Evolutionary conservation across 2,113 vertebrate genomes (phyloP), one percentile per base, ranked within the genome.

Genomic region (Phaethornis superciliosus): DNA sequence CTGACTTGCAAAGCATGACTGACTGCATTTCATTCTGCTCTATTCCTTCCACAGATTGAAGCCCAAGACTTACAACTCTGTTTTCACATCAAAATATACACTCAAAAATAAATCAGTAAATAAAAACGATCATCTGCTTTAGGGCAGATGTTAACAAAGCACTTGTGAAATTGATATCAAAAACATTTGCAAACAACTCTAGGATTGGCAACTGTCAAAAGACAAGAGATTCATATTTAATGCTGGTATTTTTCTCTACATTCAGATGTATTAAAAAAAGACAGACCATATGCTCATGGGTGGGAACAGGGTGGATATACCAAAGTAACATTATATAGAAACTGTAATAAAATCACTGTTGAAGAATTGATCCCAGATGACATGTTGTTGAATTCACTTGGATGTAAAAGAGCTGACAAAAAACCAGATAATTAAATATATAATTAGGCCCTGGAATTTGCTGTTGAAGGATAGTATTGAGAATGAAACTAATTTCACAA

Each of bases 1-100:
- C n/a, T n/a, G n/a, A n/a, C n/a, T n/a, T n/a, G 95, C 74, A 92
- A 96, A 96, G 95, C 55, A 19, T 96, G 92, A 95, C 92, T 95
- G 96, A 84, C 93, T 96, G 93, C 46, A 23, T 86, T 97, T 95
- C 76, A 79, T 89, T 96, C 82, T 81, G 77, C 71, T 89, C 83
- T 83, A 69, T 58, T 94, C 93, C 80, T 94, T 96, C 93, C 2
- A 4, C 74, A 81, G 79, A 95, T 85, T 90, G 96, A 94, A 96
- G 78, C 68, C 58, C 93, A 70, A 62, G 77, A 96, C 92, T 87
- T 91, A 63, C 15, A 26, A 77, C 75, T 85, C 14, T 32, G 65
- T 82, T 89, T 96, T 93, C 87, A 82, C 79, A 93, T 37, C 81
- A 94, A 94, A 92, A 74, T 69, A 51, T 4, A 89, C 46, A 69